phyloP scores from a whole-genome alignment of 2,797 vertebrate species.

The Chrysocyon brachyurus region DNA sequence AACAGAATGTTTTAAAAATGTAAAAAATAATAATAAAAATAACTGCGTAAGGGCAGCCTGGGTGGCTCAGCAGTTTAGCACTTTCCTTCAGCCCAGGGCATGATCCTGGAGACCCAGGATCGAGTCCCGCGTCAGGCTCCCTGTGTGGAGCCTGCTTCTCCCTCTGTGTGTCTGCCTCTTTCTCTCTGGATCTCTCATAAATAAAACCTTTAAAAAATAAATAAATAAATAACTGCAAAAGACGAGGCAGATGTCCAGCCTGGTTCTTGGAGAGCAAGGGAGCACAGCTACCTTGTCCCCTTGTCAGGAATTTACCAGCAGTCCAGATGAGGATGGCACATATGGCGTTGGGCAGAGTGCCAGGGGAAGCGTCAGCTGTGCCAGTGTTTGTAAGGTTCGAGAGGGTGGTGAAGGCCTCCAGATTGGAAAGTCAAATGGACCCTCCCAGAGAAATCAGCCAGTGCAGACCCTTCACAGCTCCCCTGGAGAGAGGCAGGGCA shows the following conservation, averaged over 20 bases:
- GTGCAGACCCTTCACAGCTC: background rate
- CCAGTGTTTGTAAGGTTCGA: background rate
- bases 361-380: background rate
- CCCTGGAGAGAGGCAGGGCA: background rate
- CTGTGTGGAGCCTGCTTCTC: too few relatives aligned
- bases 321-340: background rate
- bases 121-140: too few relatives aligned
- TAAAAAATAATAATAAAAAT: too few relatives aligned
- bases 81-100: too few relatives aligned
- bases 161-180: too few relatives aligned
- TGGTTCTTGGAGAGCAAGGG: conserved; percentile 39
- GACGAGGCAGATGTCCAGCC: background rate
- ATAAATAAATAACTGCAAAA: background rate
- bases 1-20: too few relatives aligned
- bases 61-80: too few relatives aligned
- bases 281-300: background rate
- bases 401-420: background rate
- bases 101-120: too few relatives aligned
- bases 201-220: too few relatives aligned
- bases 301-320: background rate
- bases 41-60: too few relatives aligned
- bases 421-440: background rate
- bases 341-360: background rate
- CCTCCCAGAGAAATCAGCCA: background rate
- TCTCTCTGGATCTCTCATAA: too few relatives aligned